Evolutionary conservation across 2,113 vertebrate genomes (phyloP).

Genomic region (Hydrochoerus hydrochaeris): DNA sequence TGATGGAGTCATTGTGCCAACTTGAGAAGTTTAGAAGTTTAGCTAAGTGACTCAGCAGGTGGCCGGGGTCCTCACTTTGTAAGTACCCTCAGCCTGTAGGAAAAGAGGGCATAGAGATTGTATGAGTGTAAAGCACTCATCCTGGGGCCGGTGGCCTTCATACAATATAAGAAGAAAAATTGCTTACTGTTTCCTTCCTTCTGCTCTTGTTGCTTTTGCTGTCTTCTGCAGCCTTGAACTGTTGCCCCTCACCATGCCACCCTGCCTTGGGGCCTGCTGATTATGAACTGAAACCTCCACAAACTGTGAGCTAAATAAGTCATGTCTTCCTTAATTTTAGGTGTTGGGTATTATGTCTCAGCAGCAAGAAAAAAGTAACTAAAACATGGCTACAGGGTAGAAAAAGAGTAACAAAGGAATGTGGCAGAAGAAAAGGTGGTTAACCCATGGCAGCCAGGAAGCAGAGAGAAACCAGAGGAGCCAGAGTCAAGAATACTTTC

Average conservation of each 20-base stretch:
- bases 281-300: not conserved
- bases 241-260: not conserved
- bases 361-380: not conserved
- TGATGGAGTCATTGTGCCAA: not conserved
- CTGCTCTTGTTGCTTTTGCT: not conserved
- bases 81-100: not conserved
- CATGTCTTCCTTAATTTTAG: not conserved
- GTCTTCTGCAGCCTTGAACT: not conserved
- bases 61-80: not conserved
- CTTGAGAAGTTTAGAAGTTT: not conserved
- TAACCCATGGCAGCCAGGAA: not conserved
- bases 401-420: not conserved
- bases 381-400: not conserved
- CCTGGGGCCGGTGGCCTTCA: not conserved
- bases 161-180: not conserved
- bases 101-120: not conserved
- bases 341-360: not conserved
- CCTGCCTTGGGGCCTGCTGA: not conserved
- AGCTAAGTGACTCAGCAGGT: not conserved
- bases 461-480: not conserved
- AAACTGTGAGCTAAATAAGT: not conserved
- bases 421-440: not conserved
- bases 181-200: not conserved
- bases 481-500: not conserved
- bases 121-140: not conserved